These are phyloP conservation scores for Vanessa tameamea DNA, from an alignment of 1,140 invertebrate species.

Conservation along the genomic window DNA sequence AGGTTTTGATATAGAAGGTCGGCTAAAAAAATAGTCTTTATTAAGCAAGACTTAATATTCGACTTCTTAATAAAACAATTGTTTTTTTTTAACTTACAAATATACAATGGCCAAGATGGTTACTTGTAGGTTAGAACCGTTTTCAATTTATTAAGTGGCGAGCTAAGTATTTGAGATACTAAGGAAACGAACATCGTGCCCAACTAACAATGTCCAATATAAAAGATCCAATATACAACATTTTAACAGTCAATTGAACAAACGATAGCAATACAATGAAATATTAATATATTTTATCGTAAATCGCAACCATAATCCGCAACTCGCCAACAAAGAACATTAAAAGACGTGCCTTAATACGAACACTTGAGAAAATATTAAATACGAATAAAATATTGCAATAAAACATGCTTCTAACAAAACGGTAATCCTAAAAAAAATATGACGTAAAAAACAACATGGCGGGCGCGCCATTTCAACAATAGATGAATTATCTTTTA, in stretches of 20 bases:
- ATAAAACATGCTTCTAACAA: not conserved
- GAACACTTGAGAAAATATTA: constrained; percentile 32
- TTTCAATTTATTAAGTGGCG: no score
- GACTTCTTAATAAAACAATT: no score
- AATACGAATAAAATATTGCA: constrained; percentile 27
- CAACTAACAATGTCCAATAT: no score
- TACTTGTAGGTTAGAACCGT: no score
- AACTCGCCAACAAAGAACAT: not conserved
- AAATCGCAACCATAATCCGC: constrained; percentile 6
- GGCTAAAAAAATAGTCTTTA: no score
- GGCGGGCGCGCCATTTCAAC: constrained; percentile 5
- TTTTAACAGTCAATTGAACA: constrained; percentile 2
- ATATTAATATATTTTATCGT: not conserved
- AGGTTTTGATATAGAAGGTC: no score
- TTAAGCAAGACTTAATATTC: no score
- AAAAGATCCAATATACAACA: not conserved
- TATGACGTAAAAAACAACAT: constrained; percentile 17
- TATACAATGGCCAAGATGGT: no score
- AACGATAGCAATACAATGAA: not conserved
- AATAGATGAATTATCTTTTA: constrained; percentile 30
- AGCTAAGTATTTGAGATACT: no score
- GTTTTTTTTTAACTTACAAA: no score
- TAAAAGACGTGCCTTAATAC: constrained; percentile 10
- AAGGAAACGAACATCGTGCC: no score
- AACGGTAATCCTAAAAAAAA: constrained; percentile 19